These are phyloP conservation scores for Podiceps cristatus DNA, from an alignment of 2,113 vertebrate genomes.

Conservation along the genomic window DNA sequence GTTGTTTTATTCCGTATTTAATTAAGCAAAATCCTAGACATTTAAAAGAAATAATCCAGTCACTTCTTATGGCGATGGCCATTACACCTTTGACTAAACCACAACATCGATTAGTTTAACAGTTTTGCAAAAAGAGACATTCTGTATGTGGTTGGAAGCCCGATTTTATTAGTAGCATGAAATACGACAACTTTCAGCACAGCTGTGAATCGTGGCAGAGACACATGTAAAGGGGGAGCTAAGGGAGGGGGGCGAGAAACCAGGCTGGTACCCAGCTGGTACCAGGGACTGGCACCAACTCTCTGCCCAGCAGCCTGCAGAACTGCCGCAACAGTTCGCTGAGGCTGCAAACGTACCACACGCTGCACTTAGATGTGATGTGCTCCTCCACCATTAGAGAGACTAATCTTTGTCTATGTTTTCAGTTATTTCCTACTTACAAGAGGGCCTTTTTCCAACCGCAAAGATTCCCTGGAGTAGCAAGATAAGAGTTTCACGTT, in stretches of 20 bases:
- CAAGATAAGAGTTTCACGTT: neutral
- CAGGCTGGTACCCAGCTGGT: rapidly evolving
- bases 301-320: neutral
- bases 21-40: neutral
- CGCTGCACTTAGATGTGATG: rapidly evolving
- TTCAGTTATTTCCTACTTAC: neutral
- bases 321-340: neutral
- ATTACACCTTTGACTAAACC: neutral
- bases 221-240: neutral
- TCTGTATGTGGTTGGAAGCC: neutral
- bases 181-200: neutral
- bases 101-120: neutral
- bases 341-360: neutral
- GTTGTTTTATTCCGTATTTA: neutral
- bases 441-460: neutral
- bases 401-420: neutral
- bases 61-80: neutral
- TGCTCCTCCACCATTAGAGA: neutral
- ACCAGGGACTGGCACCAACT: neutral
- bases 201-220: neutral
- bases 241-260: neutral
- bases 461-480: neutral
- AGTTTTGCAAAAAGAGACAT: neutral
- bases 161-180: neutral
- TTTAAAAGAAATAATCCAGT: neutral